Percentiles rank a stretch among this genome's conserved stretches.
Conservation (phyloP, 2,113 vertebrate species). For the Isurus oxyrinchus region DNA sequence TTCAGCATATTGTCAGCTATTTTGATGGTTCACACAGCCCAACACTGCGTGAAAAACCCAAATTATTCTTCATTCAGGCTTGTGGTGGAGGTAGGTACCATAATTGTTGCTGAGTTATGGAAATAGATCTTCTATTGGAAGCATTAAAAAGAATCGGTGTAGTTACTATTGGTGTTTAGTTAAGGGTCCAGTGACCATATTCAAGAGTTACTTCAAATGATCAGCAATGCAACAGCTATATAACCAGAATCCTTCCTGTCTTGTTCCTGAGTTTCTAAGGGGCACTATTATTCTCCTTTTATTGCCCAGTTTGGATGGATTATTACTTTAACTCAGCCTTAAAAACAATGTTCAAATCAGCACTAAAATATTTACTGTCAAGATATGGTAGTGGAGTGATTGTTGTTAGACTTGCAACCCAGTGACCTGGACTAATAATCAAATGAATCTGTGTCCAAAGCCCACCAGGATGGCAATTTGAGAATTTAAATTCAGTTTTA, state of each 20-base stretch:
- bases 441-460: background rate
- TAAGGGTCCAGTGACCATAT: background rate
- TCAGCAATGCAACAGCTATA: background rate
- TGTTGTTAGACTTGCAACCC: background rate
- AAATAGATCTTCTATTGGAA: background rate
- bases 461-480: background rate
- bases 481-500: background rate
- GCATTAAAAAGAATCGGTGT: background rate
- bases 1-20: slow-evolving; percentile 78
- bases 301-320: background rate
- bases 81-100: slow-evolving; percentile 78
- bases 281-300: background rate
- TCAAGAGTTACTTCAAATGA: background rate
- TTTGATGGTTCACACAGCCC: slow-evolving; percentile 77
- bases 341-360: background rate
- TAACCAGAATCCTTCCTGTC: background rate
- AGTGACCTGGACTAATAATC: background rate
- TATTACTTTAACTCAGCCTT: background rate
- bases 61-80: slow-evolving; percentile 95
- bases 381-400: background rate
- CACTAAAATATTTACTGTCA: background rate
- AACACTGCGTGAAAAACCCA: slow-evolving; percentile 83
- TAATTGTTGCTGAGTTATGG: background rate
- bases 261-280: background rate
- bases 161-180: background rate